Base-by-base conservation (phyloP, 2,888 invertebrate species). In the Dryadula phaetusa region DNA sequence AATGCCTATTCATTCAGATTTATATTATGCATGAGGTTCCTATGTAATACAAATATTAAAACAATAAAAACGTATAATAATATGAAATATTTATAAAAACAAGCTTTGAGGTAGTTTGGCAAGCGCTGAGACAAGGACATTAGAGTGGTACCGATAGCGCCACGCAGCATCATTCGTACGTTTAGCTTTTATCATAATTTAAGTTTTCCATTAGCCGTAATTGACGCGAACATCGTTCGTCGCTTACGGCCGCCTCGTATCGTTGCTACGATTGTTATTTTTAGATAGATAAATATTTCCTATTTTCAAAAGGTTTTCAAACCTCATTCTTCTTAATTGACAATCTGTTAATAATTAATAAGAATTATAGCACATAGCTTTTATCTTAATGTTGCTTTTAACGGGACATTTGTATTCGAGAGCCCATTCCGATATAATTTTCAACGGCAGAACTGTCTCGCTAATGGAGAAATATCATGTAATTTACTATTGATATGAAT, bases 171-270 rank as follows among this genome's bases (percentile, higher is more conserved):
- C 87, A 85, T 83, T 78, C 80, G 80, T 80, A 85, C 87, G 83
- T 84, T 88, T 82, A 83, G 90, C 91, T 92, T 92, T 92, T 91
- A 92, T 91, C 91, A 92, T 92, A 92, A 91, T 92, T 92, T 90
- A 92, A 92, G 91, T 92, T 91, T 89, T 90, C 91, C 92, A 92
- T 92, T 92, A 92, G 89, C 85, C 80, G 82, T 92, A 91, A 92
- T 92, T 92, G 92, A 92, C 92, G 86, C 83, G 89, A 90, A 92
- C 92, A 92, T 85, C 91, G 90, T 92, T 92, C 87, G 83, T 89
- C 92, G 90, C 92, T 92, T 91, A 90, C 87, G 78, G 85, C 79
- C 80, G 85, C 79, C 83, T 77, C 84, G 83, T 83, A 84, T 85
- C 85, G 82, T 76, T 79, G 82, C 82, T 79, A 80, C 85, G 82